Evolutionary conservation across 2,113 vertebrate species (phyloP), one percentile per base, ranked within the genome.

Genomic region (Condylura cristata): DNA sequence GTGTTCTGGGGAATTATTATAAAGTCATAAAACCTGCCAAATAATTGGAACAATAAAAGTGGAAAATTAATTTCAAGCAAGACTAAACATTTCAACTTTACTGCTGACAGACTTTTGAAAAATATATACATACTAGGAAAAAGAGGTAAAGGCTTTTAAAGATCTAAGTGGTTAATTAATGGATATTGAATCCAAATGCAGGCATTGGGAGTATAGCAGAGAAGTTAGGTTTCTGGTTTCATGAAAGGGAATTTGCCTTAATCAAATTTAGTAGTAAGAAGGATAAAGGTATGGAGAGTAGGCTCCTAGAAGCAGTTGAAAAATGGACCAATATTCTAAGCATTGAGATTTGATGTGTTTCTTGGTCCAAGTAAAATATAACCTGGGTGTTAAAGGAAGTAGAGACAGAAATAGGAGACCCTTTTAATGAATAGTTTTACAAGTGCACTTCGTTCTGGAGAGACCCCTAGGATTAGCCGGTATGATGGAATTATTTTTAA

Each of bases 321-420:
- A 97, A 92, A 97, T 78, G 44, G 82, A 94, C 18, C 74, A 83
- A 86, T 8, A 24, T 79, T 97, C 56, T 96, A 86, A 83, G n/a
- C 56, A 89, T 96, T 65, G 94, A 95, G 95, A 96, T 97, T 96
- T 97, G 94, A 90, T n/a, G 37, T 60, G 4, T 2, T 17, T 3
- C 63, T 95, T 60, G 72, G 37, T 97, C 96, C 97, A 98, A 97
- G 96, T 72, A 96, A 98, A 98, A 97, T 96, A 98, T 93, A 97
- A 84, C 74, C 74, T 90, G 95, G 92, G 96, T 90, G 96, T 88
- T 97, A 96, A 96, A 95, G 93, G 96, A 98, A 97, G 65, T 37
- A 3, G 63, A 97, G 93, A 93, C 26, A 97, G 97, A 97, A 98
- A 98, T 56, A 95, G 30, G 70, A 97, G 90, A 90, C 61, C 34